Conservation (phyloP, 2,797 vertebrate species). For the Xerus rutilus region DNA sequence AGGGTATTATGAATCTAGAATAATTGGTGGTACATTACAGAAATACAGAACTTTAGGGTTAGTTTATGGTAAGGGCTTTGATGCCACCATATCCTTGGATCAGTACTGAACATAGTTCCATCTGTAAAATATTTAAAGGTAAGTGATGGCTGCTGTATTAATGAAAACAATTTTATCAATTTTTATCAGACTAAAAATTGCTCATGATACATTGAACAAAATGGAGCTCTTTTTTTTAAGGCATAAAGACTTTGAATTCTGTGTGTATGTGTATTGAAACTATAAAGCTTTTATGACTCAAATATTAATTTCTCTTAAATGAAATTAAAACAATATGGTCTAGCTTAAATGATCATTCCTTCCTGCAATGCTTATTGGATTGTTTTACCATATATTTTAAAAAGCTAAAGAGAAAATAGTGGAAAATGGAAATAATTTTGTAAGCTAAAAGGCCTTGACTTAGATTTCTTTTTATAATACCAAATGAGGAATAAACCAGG, state of each 20-base stretch:
- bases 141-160: slow-evolving; percentile 83
- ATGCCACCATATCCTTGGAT: slow-evolving; percentile 81
- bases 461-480: slow-evolving; percentile 72
- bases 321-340: slow-evolving; percentile 77
- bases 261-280: slow-evolving; percentile 71
- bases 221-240: slow-evolving; percentile 14
- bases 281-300: slow-evolving; percentile 79
- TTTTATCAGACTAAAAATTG: slow-evolving; percentile 64
- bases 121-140: slow-evolving; percentile 87
- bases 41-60: slow-evolving; percentile 77
- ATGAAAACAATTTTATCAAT: slow-evolving; percentile 65
- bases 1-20: slow-evolving; percentile 84
- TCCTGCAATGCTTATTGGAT: slow-evolving; percentile 69
- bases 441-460: slow-evolving; percentile 43
- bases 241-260: slow-evolving; percentile 71
- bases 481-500: slow-evolving; percentile 66
- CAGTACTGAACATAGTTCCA: slow-evolving; percentile 83
- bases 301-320: slow-evolving; percentile 71
- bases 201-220: slow-evolving; percentile 65
- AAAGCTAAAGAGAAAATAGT: slow-evolving; percentile 71
- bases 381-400: slow-evolving; percentile 72
- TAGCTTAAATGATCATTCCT: slow-evolving; percentile 79
- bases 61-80: slow-evolving; percentile 80
- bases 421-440: slow-evolving; percentile 76
- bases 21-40: slow-evolving; percentile 80